phyloP scores from a whole-genome alignment of 2,888 invertebrate species.

The Tetranychus piercei region DNA sequence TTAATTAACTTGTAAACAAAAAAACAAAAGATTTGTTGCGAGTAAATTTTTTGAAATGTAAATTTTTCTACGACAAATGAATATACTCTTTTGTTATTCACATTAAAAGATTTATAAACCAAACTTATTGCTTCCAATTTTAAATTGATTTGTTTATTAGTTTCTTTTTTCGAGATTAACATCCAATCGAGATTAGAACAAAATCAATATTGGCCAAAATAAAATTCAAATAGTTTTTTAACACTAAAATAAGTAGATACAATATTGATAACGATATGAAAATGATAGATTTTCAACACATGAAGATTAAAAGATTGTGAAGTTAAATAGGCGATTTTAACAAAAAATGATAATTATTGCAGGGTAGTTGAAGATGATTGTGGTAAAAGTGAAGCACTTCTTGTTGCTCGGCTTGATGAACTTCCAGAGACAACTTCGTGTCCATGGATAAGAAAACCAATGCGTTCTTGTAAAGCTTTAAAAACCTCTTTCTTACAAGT shows the following conservation, averaged over 20 bases:
- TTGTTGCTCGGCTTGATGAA: neutral
- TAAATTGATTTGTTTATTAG: neutral
- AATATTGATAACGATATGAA: too few species aligned
- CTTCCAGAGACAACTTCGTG: neutral
- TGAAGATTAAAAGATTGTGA: neutral
- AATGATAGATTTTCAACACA: neutral
- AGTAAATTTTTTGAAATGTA: neutral
- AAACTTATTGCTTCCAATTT: neutral
- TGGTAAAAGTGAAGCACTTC: neutral
- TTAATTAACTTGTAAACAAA: too few species aligned
- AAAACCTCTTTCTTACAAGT: slow-evolving; percentile 36
- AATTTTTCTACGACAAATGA: neutral
- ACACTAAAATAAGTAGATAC: too few species aligned
- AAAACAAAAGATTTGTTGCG: too few species aligned
- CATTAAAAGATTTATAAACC: neutral
- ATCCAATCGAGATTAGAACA: neutral
- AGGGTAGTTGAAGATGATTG: neutral
- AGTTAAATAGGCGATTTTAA: neutral
- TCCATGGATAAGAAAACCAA: neutral
- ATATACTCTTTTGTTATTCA: slow-evolving; percentile 6
- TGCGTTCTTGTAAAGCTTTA: neutral
- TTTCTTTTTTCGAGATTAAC: neutral
- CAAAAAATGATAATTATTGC: neutral
- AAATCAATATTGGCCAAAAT: too few species aligned
- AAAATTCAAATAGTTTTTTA: too few species aligned